Conservation (phyloP, 2,888 invertebrate species). For the Diloba caeruleocephala region DNA sequence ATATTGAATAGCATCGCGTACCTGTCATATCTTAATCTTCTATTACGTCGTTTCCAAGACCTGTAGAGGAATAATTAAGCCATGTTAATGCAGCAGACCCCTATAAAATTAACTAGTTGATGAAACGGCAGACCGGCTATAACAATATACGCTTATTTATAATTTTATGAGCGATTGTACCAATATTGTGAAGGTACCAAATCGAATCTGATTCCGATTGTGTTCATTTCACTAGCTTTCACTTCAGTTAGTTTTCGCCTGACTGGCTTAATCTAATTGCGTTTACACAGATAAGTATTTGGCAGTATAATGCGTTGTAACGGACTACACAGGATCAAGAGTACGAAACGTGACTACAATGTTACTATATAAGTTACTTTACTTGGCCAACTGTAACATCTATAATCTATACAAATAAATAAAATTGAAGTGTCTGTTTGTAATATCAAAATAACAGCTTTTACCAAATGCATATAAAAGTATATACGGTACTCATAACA, state of each 20-base stretch:
- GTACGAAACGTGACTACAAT: constrained; percentile 69
- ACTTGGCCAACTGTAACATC: constrained; percentile 59
- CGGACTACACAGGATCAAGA: constrained; percentile 60
- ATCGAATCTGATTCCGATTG: constrained; percentile 57
- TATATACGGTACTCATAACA: too few species aligned
- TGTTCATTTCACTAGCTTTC: constrained; percentile 58
- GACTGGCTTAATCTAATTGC: constrained; percentile 60
- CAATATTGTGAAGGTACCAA: constrained; percentile 24
- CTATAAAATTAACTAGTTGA: constrained; percentile 46
- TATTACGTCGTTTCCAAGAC: constrained; percentile 25
- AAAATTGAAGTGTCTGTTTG: too few species aligned
- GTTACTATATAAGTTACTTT: constrained; percentile 62
- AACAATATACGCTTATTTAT: constrained; percentile 29
- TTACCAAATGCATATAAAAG: too few species aligned
- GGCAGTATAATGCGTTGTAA: constrained; percentile 62
- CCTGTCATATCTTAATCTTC: constrained; percentile 36
- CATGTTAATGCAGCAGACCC: constrained; percentile 40
- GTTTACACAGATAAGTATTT: constrained; percentile 60
- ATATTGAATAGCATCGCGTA: constrained; percentile 2
- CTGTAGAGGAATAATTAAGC: constrained; percentile 42
- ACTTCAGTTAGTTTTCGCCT: constrained; percentile 52
- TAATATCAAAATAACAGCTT: too few species aligned
- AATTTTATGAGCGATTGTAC: constrained; percentile 34
- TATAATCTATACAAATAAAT: too few species aligned
- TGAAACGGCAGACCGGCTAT: constrained; percentile 14